Conservation (phyloP, 2,113 vertebrate genomes). For the Merops nubicus region DNA sequence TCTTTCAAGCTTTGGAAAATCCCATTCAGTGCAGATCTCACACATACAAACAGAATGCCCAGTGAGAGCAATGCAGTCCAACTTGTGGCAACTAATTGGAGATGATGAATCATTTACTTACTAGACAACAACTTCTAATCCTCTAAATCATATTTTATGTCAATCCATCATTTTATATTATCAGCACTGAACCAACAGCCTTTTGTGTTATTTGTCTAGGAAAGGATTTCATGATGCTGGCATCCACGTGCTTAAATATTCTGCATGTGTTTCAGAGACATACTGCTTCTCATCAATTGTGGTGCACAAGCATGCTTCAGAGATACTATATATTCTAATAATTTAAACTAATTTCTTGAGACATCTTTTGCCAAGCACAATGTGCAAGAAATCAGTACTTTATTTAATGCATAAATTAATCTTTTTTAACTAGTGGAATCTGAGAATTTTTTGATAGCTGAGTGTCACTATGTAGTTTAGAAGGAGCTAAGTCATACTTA, state of each 20-base stretch:
- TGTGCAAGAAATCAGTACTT: conserved; percentile 66
- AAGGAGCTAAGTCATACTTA: not conserved
- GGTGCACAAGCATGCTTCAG: conserved; percentile 23
- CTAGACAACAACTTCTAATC: conserved; percentile 41
- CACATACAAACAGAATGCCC: not conserved
- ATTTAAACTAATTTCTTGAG: conserved; percentile 28
- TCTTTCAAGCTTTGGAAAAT: not conserved
- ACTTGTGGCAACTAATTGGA: conserved; percentile 40
- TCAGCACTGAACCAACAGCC: not conserved
- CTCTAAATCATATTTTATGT: conserved; percentile 66
- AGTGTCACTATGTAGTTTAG: not conserved
- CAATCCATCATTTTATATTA: conserved; percentile 58
- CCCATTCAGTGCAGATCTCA: not conserved
- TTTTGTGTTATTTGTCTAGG: not conserved
- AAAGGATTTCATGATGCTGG: conserved; percentile 6
- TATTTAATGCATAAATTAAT: conserved; percentile 63
- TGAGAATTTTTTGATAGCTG: not conserved
- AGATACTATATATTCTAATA: conserved; percentile 27
- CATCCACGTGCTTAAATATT: not conserved
- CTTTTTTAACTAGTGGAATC: conserved; percentile 1
- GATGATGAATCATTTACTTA: conserved; percentile 64
- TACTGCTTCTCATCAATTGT: not conserved
- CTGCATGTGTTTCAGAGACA: not conserved
- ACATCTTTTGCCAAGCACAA: conserved; percentile 41
- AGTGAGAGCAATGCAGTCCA: conserved; percentile 2